phyloP scores from a whole-genome alignment of 1,140 invertebrate species.

The Nomia melanderi region DNA sequence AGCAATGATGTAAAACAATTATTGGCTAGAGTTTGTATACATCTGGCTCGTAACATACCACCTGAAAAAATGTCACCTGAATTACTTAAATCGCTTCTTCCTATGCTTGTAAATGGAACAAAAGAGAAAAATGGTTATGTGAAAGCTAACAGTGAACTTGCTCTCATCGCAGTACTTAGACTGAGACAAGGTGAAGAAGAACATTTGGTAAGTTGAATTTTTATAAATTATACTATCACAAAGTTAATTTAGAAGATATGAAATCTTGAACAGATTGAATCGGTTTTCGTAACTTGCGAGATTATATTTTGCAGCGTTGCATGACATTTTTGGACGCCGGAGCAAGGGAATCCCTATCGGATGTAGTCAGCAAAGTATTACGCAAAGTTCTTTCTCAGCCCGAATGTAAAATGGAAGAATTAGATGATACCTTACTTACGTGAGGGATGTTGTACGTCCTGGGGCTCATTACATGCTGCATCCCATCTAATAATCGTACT shows the following conservation, averaged over 20 bases:
- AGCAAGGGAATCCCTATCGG: constrained; percentile 92
- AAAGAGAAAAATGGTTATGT: constrained; percentile 99
- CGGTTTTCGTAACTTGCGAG: neutral
- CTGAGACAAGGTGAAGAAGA: constrained; percentile 89
- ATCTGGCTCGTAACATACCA: constrained; percentile 84
- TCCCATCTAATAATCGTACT: constrained; percentile 46
- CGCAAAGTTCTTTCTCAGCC: constrained; percentile 87
- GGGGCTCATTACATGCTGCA: constrained; percentile 61
- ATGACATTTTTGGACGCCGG: constrained; percentile 90
- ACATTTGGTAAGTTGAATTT: constrained; percentile 84
- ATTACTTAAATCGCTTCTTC: constrained; percentile 89
- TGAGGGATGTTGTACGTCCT: constrained; percentile 80
- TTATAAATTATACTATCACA: neutral
- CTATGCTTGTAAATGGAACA: constrained; percentile 97
- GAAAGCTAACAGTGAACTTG: constrained; percentile 95
- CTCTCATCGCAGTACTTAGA: constrained; percentile 91
- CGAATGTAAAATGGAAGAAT: constrained; percentile 92
- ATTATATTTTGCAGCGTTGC: constrained; percentile 84
- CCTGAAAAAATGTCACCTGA: constrained; percentile 85
- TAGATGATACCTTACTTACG: constrained; percentile 94
- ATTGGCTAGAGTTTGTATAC: constrained; percentile 89
- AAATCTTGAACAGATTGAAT: no score
- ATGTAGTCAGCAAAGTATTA: constrained; percentile 93
- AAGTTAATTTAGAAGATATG: neutral
- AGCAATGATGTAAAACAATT: constrained; percentile 97